These are phyloP conservation scores for Ennomos erosarius DNA, from an alignment of 2,888 invertebrate species.

Conservation along the genomic window DNA sequence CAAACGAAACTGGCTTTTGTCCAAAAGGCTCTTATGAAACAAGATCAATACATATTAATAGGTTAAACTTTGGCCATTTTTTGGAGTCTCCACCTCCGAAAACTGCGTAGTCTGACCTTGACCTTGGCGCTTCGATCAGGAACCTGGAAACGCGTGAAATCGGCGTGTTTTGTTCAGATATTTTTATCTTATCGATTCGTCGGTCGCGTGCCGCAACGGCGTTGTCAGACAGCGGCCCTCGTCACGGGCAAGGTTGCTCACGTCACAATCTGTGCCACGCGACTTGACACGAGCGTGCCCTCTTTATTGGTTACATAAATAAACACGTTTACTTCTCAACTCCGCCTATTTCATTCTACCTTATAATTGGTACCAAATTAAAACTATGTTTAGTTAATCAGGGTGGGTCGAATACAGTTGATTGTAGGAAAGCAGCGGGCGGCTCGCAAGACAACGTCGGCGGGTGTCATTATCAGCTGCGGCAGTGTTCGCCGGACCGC, in stretches of 20 bases:
- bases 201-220: slow-evolving; percentile 37
- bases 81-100: slow-evolving; percentile 45
- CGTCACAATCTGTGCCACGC: slow-evolving; percentile 29
- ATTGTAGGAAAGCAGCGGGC: slow-evolving; percentile 11
- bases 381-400: not conserved
- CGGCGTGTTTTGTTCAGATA: slow-evolving; percentile 38
- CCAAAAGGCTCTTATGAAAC: no score
- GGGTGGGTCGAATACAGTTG: not conserved
- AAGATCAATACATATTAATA: no score
- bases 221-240: slow-evolving; percentile 50
- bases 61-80: slow-evolving; percentile 2
- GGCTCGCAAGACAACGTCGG: slow-evolving; percentile 44
- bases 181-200: slow-evolving; percentile 48
- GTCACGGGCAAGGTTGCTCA: slow-evolving; percentile 62
- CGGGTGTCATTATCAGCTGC: slow-evolving; percentile 24
- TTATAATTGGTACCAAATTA: not conserved
- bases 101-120: slow-evolving; percentile 28
- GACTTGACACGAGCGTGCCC: slow-evolving; percentile 5
- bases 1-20: no score
- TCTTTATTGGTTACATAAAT: slow-evolving; percentile 9
- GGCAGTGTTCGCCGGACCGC: slow-evolving; percentile 72
- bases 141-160: slow-evolving; percentile 44
- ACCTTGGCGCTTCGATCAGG: slow-evolving; percentile 35
- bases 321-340: not conserved
- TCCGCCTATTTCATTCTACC: not conserved